Percentiles rank a stretch among this genome's conserved stretches.
Evolutionary conservation across 2,113 vertebrate genomes (phyloP).

Genomic region (Otis tarda): DNA sequence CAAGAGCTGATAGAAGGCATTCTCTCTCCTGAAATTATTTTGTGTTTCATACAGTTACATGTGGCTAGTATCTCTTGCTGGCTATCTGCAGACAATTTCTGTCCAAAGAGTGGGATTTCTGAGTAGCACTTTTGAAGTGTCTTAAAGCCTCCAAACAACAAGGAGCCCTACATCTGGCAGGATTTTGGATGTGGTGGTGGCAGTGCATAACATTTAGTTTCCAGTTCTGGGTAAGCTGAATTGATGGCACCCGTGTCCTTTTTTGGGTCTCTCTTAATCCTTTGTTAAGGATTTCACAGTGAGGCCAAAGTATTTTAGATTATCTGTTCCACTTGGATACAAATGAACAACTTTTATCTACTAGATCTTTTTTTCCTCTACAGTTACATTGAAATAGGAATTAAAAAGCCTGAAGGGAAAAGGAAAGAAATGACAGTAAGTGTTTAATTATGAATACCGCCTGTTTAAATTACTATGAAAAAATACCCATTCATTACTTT

Average conservation of each 20-base stretch:
- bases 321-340: neutral
- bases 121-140: neutral
- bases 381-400: constrained; percentile 76
- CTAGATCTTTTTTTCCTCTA: neutral
- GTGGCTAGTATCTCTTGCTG: neutral
- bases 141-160: neutral
- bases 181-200: neutral
- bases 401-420: constrained; percentile 75
- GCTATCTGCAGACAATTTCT: neutral
- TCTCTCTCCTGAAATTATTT: neutral
- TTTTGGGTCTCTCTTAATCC: neutral
- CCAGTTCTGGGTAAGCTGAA: neutral
- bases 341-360: neutral
- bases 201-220: neutral
- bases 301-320: neutral
- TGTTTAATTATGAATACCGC: neutral
- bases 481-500: neutral
- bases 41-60: neutral
- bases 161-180: neutral
- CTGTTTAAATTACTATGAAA: neutral
- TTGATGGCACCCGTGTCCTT: neutral
- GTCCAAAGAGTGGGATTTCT: neutral
- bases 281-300: neutral
- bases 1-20: neutral
- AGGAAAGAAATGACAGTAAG: constrained; percentile 71